Evolutionary conservation across 2,888 invertebrate genomes (phyloP), one percentile per base, ranked within the genome.

Genomic region (Xestia xanthographa): DNA sequence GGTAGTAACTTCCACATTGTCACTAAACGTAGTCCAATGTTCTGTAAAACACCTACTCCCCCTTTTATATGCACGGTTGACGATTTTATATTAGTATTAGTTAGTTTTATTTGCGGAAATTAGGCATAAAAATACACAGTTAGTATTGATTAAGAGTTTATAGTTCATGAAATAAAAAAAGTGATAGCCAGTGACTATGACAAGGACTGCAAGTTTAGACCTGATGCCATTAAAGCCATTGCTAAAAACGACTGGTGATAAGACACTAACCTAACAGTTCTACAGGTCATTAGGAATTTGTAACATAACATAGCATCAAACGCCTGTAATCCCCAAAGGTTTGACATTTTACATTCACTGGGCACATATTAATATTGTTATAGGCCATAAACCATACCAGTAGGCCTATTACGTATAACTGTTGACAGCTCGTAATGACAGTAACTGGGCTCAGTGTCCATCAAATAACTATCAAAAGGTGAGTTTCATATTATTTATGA

Each of bases 1-100:
- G 72, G 8, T 50, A 83, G 80, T 72, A 66, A 74, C 79, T 85
- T 84, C 86, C 87, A 85, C 89, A 89, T 89, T 50, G 66, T 78
- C 62, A 82, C 83, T 66, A 53, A 53, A 60, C 17, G 26, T 63
- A 43, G 17, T 60, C 11, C 65, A 69, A 72, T 66, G 66, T 56
- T 66, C 20, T 56, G 38, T 60, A 8, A 41, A 14, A n/a, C 11
- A 38, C 20, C 26, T 9, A 29, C 43, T 34, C 34, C n/a, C 53
- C 45, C 58, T 84, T 86, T 70, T 87, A 82, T 86, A 87, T 4
- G 9, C 12, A 60, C 8, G 34, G 17, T 48, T 68, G 3, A 65
- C 56, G 26, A 65, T 67, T 71, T 66, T 22, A 72, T 60, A 71
- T 43, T 53, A 58, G n/a, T 56, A 14, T 14, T 11, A 50, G 22